phyloP scores from a whole-genome alignment of 2,797 vertebrate species.

The Natrix natrix region DNA sequence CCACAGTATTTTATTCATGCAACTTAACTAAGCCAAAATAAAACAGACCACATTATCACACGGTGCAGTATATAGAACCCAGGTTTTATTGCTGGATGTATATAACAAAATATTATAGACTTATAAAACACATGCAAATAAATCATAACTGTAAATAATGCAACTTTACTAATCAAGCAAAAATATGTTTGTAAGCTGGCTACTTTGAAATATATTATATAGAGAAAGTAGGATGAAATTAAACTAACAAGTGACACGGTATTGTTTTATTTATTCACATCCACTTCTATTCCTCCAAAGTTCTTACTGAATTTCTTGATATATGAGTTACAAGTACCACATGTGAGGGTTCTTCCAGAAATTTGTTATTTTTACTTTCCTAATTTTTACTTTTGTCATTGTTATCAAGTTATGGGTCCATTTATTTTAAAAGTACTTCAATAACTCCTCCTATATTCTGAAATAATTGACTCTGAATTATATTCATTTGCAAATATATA shows the following conservation, averaged over 20 bases:
- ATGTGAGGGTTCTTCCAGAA: background rate
- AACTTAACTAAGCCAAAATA: background rate
- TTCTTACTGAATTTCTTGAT: background rate
- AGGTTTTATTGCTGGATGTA: background rate
- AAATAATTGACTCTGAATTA: background rate
- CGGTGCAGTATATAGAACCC: background rate
- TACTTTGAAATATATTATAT: background rate
- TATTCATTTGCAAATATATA: background rate
- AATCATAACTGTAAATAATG: background rate
- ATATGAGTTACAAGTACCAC: background rate
- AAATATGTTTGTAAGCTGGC: background rate
- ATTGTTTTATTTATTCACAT: background rate
- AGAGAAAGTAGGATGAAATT: background rate
- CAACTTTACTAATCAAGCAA: background rate
- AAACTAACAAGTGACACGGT: background rate
- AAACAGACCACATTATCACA: background rate
- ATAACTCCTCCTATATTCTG: background rate
- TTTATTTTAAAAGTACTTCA: background rate
- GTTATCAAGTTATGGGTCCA: background rate
- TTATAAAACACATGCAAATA: background rate
- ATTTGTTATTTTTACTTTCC: background rate
- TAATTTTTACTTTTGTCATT: background rate
- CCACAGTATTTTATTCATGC: background rate
- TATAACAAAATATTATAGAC: background rate
- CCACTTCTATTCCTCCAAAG: background rate